phyloP scores from a whole-genome alignment of 2,888 invertebrate genomes.

The Thelaira solivaga region DNA sequence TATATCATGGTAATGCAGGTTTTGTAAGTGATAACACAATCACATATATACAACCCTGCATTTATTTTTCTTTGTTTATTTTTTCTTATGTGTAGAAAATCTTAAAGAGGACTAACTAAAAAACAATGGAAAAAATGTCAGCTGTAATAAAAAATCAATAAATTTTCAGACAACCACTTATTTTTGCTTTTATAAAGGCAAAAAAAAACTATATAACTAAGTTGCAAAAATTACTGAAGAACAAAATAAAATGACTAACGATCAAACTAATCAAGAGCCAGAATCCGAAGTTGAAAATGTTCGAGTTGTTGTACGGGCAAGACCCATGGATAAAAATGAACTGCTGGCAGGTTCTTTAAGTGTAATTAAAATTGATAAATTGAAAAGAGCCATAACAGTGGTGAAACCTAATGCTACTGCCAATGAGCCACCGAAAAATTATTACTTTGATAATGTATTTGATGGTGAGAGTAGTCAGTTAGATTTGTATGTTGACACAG shows the following conservation, averaged over 20 bases:
- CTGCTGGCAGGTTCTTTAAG: slow-evolving; percentile 83
- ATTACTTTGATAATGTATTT: slow-evolving; percentile 97
- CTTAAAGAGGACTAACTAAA: not conserved
- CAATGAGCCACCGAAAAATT: slow-evolving; percentile 90
- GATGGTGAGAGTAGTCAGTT: slow-evolving; percentile 87
- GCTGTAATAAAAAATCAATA: too few relatives aligned
- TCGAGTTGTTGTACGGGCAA: slow-evolving; percentile 94
- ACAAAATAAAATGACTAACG: slow-evolving; percentile 48
- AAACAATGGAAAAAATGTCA: not conserved
- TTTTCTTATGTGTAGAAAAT: not conserved
- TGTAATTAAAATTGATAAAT: slow-evolving; percentile 86
- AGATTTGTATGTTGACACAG: slow-evolving; percentile 97
- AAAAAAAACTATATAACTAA: too few relatives aligned
- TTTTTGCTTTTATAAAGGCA: too few relatives aligned
- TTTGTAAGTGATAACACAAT: too few relatives aligned
- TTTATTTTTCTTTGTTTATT: not conserved
- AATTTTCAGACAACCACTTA: too few relatives aligned
- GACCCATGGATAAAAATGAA: slow-evolving; percentile 94
- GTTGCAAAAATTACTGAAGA: not conserved
- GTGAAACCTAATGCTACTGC: slow-evolving; percentile 84
- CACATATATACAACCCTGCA: slow-evolving; percentile 4
- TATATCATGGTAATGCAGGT: too few relatives aligned
- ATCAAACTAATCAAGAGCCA: slow-evolving; percentile 58
- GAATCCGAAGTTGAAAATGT: slow-evolving; percentile 92
- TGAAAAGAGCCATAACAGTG: slow-evolving; percentile 87